These are phyloP conservation scores for Blennius ocellaris DNA, from an alignment of 2,113 vertebrate species.

Conservation along the genomic window DNA sequence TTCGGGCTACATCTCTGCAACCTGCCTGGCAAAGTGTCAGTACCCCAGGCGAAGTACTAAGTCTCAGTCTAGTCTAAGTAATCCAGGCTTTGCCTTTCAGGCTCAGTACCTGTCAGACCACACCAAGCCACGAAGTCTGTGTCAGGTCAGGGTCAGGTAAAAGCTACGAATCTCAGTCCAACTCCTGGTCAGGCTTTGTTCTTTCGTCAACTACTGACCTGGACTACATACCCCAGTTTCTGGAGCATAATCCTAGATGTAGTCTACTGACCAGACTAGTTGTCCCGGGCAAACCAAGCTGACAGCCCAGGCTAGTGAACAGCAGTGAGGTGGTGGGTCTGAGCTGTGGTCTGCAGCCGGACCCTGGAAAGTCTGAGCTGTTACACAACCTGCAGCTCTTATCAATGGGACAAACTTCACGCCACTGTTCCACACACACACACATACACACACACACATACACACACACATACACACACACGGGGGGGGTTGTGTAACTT, in stretches of 20 bases:
- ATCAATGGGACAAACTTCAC: slow-evolving; percentile 74
- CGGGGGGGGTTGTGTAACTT: slow-evolving; percentile 45
- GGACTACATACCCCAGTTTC: not conserved
- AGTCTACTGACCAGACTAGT: slow-evolving; percentile 31
- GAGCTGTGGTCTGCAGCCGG: slow-evolving; percentile 30
- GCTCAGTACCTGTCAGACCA: not conserved
- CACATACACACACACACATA: slow-evolving; percentile 38
- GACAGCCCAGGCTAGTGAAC: slow-evolving; percentile 15
- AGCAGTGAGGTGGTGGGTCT: slow-evolving; percentile 9
- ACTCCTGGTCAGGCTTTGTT: not conserved
- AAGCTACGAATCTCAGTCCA: not conserved
- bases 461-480: slow-evolving; percentile 39
- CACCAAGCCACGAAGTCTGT: not conserved
- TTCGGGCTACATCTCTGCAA: not conserved
- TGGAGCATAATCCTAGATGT: not conserved
- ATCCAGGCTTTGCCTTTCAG: not conserved
- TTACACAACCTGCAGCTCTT: slow-evolving; percentile 66
- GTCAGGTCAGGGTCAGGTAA: not conserved
- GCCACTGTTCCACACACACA: slow-evolving; percentile 47
- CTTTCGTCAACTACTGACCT: not conserved
- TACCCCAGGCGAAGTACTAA: not conserved
- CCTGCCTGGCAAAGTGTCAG: not conserved
- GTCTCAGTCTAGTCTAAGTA: not conserved
- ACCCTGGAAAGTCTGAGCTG: slow-evolving; percentile 35
- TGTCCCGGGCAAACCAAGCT: slow-evolving; percentile 33